These are phyloP conservation scores for Mirza zaza DNA, from an alignment of 2,113 vertebrate genomes.

Conservation along the genomic window DNA sequence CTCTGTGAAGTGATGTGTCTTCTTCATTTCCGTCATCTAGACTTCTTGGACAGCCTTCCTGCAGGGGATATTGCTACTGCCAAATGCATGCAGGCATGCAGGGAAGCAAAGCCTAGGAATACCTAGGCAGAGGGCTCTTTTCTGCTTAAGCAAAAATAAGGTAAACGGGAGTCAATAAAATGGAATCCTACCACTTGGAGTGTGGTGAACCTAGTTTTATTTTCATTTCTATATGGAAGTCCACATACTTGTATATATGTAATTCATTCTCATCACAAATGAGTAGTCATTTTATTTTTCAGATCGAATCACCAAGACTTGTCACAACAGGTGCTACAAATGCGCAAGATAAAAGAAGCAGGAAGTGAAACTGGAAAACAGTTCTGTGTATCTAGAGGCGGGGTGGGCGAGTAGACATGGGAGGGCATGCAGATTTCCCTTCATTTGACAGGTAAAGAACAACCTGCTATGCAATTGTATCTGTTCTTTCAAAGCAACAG, in stretches of 20 bases:
- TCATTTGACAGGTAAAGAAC: neutral
- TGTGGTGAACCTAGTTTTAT: neutral
- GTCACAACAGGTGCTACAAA: neutral
- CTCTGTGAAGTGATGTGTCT: neutral
- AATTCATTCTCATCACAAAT: neutral
- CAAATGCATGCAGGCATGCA: neutral
- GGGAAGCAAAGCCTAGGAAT: neutral
- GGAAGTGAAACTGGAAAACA: neutral
- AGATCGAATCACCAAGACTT: neutral
- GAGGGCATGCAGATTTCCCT: neutral
- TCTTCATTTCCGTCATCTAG: neutral
- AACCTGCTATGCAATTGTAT: neutral
- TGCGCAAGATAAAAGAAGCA: neutral
- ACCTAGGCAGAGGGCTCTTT: neutral
- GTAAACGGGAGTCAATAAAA: neutral
- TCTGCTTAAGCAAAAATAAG: neutral
- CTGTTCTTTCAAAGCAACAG: neutral
- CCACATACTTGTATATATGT: neutral
- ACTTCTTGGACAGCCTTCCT: neutral
- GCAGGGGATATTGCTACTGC: neutral
- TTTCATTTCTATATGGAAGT: neutral
- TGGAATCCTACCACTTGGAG: neutral
- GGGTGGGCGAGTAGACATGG: fast-evolving
- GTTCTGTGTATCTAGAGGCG: neutral
- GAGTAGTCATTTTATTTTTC: neutral